Evolutionary conservation across 1,140 invertebrate species (phyloP).

Genomic region (Epicauta chinensis): DNA sequence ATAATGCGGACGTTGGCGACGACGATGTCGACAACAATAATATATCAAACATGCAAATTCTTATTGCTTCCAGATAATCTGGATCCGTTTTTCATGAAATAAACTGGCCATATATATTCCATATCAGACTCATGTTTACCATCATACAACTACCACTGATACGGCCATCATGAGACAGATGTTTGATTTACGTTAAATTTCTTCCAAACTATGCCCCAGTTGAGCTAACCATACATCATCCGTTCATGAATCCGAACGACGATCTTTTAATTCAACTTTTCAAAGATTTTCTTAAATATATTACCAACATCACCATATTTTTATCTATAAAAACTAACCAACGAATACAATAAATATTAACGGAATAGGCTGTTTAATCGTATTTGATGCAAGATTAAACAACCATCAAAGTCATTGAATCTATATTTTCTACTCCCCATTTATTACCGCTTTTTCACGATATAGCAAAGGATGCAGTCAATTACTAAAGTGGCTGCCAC

Average conservation of each 20-base stretch:
- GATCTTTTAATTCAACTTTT: no score
- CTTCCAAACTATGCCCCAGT: neutral
- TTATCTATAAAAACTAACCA: neutral
- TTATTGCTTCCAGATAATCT: conserved; percentile 22
- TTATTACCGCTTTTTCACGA: conserved; percentile 10
- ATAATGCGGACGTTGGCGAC: neutral
- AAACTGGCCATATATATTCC: conserved; percentile 31
- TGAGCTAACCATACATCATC: no score
- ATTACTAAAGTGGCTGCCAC: conserved; percentile 32
- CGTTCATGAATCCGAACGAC: no score
- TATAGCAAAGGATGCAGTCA: conserved; percentile 26
- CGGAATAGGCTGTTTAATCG: conserved; percentile 22
- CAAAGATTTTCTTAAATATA: no score
- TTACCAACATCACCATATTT: no score
- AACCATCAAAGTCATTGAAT: conserved; percentile 20
- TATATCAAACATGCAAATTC: conserved; percentile 16
- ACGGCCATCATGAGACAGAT: conserved; percentile 1
- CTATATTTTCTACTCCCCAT: neutral
- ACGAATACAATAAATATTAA: conserved; percentile 2
- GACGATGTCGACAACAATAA: conserved; percentile 2
- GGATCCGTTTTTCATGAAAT: conserved; percentile 21
- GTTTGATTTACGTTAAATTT: conserved; percentile 10
- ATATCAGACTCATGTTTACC: conserved; percentile 14
- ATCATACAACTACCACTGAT: conserved; percentile 13
- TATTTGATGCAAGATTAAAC: conserved; percentile 33